Evolutionary conservation across 1,140 invertebrate species (phyloP).

Genomic region (Drosophila watanabei): DNA sequence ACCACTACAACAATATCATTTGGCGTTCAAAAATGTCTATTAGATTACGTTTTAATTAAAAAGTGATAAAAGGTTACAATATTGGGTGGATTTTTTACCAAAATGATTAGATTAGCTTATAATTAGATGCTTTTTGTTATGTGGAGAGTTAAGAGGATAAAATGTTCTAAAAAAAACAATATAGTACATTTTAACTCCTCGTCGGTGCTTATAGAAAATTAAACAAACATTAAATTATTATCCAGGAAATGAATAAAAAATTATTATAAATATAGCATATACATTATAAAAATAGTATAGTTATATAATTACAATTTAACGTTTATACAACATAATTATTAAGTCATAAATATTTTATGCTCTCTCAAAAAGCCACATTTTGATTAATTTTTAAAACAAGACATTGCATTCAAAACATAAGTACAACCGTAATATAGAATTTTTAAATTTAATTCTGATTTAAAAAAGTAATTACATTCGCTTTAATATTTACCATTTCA

Average conservation of each 20-base stretch:
- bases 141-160: not conserved
- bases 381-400: not conserved
- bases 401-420: not conserved
- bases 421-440: not conserved
- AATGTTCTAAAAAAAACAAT: not conserved
- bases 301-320: not conserved
- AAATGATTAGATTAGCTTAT: not conserved
- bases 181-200: not conserved
- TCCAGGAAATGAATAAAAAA: not conserved
- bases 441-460: not conserved
- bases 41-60: constrained; percentile 1
- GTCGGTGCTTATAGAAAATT: not conserved
- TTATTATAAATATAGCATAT: too few relatives aligned
- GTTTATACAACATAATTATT: not conserved
- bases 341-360: not conserved
- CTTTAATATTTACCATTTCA: too few relatives aligned
- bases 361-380: not conserved
- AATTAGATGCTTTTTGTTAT: not conserved
- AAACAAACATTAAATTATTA: not conserved
- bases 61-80: not conserved
- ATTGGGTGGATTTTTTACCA: too few relatives aligned
- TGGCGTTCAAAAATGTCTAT: not conserved
- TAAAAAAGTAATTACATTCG: not conserved
- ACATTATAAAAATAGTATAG: too few relatives aligned
- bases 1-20: constrained; percentile 4